These are phyloP conservation scores for Rhingia campestris DNA, from an alignment of 2,888 invertebrate genomes.

Conservation along the genomic window DNA sequence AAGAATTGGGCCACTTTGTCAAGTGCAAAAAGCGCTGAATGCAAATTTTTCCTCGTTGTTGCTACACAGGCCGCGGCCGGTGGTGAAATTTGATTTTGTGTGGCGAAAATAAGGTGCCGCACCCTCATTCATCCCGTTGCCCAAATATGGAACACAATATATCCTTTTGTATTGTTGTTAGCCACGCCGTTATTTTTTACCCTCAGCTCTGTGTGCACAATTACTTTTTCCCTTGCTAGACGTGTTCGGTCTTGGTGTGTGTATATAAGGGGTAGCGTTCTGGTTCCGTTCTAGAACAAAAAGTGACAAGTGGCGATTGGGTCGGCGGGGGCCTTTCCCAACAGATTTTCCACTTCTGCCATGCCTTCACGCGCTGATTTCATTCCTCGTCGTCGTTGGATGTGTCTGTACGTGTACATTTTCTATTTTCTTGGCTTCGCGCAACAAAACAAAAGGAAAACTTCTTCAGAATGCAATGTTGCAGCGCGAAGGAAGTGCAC, in stretches of 20 bases:
- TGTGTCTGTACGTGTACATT: conserved; percentile 33
- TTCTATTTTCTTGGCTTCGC: conserved; percentile 22
- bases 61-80: conserved; percentile 2
- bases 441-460: conserved; percentile 11
- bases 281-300: conserved; percentile 48
- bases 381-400: background rate
- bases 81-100: conserved; percentile 61
- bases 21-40: conserved; percentile 60
- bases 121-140: background rate
- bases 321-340: conserved; percentile 16
- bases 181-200: background rate
- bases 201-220: conserved; percentile 48
- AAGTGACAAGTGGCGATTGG: conserved; percentile 71
- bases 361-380: conserved; percentile 29
- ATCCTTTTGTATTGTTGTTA: conserved; percentile 50
- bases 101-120: conserved; percentile 39
- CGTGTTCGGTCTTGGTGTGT: conserved; percentile 26
- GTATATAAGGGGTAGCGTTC: conserved; percentile 16
- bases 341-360: conserved; percentile 62
- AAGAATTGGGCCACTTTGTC: conserved; percentile 66
- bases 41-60: conserved; percentile 41
- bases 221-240: conserved; percentile 52
- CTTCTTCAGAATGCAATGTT: conserved; percentile 10
- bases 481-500: conserved; percentile 40
- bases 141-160: conserved; percentile 59